Percentiles rank a stretch among this genome's conserved stretches.
These are phyloP conservation scores for Acomys russatus DNA, from an alignment of 2,797 vertebrate species.

Conservation along the genomic window DNA sequence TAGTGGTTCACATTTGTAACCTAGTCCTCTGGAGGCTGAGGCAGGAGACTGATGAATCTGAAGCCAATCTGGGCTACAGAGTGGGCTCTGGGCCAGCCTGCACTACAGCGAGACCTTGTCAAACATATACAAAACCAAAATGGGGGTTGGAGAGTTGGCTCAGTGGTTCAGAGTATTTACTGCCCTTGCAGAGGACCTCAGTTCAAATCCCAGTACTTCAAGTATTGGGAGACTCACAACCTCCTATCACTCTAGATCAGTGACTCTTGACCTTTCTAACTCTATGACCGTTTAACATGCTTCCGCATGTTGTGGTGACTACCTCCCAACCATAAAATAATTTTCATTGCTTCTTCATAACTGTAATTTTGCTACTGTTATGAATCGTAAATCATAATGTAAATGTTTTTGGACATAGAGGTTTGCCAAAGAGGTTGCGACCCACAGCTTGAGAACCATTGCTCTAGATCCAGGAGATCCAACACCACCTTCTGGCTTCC, in stretches of 20 bases:
- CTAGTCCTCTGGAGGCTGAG: neutral
- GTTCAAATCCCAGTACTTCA: neutral
- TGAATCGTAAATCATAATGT: neutral
- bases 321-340: neutral
- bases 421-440: neutral
- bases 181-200: neutral
- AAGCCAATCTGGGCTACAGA: neutral
- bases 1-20: neutral
- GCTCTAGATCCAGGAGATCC: neutral
- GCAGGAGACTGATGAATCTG: neutral
- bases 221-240: neutral
- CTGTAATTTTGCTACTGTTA: neutral
- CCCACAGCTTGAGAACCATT: neutral
- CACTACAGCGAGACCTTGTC: neutral
- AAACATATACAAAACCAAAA: neutral
- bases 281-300: neutral
- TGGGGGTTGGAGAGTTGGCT: neutral
- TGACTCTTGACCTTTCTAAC: neutral
- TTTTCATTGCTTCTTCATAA: neutral
- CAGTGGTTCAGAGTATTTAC: neutral
- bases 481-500: neutral
- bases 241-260: neutral
- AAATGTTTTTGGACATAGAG: neutral
- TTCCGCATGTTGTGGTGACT: neutral
- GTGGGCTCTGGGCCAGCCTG: neutral